Conservation (phyloP, 2,888 invertebrate genomes). For the Teleogryllus oceanicus region DNA sequence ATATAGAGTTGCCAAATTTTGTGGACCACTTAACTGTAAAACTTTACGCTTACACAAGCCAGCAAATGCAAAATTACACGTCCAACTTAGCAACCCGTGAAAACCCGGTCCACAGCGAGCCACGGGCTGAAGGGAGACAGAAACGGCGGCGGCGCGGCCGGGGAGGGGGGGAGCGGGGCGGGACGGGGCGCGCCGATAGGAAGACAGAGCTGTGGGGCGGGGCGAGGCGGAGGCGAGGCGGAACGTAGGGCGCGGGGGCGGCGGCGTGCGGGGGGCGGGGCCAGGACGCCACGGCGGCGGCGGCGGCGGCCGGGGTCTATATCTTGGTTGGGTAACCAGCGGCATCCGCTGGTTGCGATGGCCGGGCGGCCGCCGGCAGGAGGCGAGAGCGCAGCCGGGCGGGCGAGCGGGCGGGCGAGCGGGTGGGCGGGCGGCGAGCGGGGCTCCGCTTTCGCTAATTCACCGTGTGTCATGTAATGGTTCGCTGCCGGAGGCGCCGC, state of each 20-base stretch:
- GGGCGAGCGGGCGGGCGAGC: no score
- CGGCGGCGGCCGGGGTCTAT: slow-evolving; percentile 18
- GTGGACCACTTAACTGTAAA: slow-evolving; percentile 62
- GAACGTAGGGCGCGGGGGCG: background rate
- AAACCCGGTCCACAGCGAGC: slow-evolving; percentile 46
- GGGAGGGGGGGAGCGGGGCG: slow-evolving; percentile 34
- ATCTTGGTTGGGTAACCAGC: slow-evolving; percentile 18
- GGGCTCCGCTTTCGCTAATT: slow-evolving; percentile 23
- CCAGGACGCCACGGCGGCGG: background rate
- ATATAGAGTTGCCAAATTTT: slow-evolving; percentile 59
- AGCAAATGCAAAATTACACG: slow-evolving; percentile 59
- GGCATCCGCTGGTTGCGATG: slow-evolving; percentile 18
- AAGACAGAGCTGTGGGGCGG: background rate
- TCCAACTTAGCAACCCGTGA: slow-evolving; percentile 57
- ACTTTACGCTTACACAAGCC: slow-evolving; percentile 54
- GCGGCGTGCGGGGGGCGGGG: slow-evolving; percentile 27
- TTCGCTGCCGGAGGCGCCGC: slow-evolving; percentile 19
- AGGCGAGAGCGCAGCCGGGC: background rate
- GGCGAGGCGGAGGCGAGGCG: background rate
- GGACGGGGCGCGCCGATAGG: slow-evolving; percentile 23
- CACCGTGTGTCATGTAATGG: slow-evolving; percentile 33
- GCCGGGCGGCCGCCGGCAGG: background rate
- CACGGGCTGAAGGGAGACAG: slow-evolving; percentile 26
- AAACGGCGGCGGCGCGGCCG: slow-evolving; percentile 23
- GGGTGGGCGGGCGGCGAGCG: no score